These are phyloP conservation scores for Atrichornis clamosus DNA, from an alignment of 2,113 vertebrate genomes.

Conservation along the genomic window DNA sequence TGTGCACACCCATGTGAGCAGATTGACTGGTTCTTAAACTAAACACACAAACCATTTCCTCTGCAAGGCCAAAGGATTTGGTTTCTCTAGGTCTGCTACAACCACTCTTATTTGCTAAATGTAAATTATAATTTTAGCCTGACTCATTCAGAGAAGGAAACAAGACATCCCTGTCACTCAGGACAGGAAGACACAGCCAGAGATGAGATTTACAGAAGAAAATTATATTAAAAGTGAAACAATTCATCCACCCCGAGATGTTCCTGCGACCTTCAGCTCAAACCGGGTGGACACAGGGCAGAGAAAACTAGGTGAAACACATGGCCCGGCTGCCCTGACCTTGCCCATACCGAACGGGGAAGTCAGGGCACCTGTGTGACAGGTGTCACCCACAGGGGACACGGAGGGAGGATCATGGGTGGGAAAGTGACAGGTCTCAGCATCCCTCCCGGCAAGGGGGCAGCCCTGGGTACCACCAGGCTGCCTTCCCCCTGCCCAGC, in stretches of 20 bases:
- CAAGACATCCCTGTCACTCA: rapidly evolving
- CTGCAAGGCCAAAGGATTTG: not conserved
- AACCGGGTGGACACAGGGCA: not conserved
- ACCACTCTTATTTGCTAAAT: not conserved
- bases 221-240: not conserved
- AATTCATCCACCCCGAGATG: rapidly evolving
- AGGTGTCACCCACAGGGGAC: not conserved
- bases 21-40: not conserved
- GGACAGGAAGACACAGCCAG: not conserved
- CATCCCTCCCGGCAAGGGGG: not conserved
- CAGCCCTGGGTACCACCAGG: not conserved
- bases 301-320: not conserved
- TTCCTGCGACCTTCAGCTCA: not conserved
- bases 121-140: not conserved
- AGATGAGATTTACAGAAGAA: not conserved
- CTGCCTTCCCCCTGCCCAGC: not conserved
- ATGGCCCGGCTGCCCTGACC: not conserved
- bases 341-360: not conserved
- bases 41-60: not conserved
- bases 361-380: not conserved
- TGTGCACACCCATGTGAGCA: rapidly evolving
- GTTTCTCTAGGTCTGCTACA: not conserved
- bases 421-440: not conserved
- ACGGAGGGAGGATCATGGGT: rapidly evolving
- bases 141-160: not conserved